A percentile compares a stretch with the other conserved stretches of the same genome.
Conservation (phyloP, 2,888 invertebrate species). For the Clitarchus hookeri region DNA sequence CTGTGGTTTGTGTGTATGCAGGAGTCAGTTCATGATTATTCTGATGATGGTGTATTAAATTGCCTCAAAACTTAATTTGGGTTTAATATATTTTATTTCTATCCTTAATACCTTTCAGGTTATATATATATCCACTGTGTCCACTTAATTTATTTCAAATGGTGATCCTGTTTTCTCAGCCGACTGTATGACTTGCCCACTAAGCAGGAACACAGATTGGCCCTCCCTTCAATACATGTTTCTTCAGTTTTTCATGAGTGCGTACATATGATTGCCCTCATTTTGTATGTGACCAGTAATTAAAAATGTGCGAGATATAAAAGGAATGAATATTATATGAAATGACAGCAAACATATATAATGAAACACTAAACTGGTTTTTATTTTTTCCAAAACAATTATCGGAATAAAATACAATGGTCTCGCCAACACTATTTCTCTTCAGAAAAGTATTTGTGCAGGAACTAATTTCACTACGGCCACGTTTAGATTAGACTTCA, state of each 20-base stretch:
- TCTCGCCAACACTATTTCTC: too few species aligned
- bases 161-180: background rate
- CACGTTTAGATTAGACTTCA: too few species aligned
- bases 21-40: too few species aligned
- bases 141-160: conserved; percentile 7
- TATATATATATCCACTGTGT: background rate
- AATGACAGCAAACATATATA: too few species aligned
- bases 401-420: conserved; percentile 26
- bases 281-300: conserved; percentile 22
- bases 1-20: too few species aligned
- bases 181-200: conserved; percentile 21
- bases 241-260: conserved; percentile 22
- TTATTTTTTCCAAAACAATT: background rate
- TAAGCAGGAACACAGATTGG: conserved; percentile 22
- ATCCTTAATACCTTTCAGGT: background rate
- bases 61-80: background rate
- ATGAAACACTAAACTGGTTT: too few species aligned
- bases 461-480: too few species aligned
- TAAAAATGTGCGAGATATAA: conserved; percentile 11
- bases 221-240: background rate
- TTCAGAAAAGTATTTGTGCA: too few species aligned
- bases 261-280: background rate
- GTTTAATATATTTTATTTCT: background rate
- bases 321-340: conserved; percentile 28
- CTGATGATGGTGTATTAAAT: background rate